These are phyloP conservation scores for Cylindroiulus punctatus DNA, from an alignment of 2,888 invertebrate genomes.

Conservation along the genomic window DNA sequence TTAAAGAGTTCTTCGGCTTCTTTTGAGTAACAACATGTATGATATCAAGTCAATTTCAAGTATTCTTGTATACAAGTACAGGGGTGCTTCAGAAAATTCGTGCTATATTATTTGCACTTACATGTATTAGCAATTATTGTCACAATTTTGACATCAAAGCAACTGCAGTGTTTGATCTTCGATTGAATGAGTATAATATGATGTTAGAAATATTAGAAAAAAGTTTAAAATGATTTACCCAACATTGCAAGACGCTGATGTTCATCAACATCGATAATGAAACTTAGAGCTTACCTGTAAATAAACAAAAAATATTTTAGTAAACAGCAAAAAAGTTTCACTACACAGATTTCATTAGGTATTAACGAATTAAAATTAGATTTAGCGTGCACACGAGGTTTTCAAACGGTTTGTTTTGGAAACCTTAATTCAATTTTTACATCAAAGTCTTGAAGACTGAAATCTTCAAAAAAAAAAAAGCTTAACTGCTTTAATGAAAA, in stretches of 20 bases:
- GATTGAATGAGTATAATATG: too few species aligned
- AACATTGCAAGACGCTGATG: neutral
- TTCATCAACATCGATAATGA: neutral
- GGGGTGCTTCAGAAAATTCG: too few species aligned
- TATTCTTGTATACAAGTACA: too few species aligned
- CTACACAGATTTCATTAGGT: neutral
- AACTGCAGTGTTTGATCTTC: too few species aligned
- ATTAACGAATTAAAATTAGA: neutral
- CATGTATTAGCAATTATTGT: too few species aligned
- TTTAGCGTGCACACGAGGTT: neutral
- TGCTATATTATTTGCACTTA: too few species aligned
- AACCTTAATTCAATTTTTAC: neutral
- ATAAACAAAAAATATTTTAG: neutral
- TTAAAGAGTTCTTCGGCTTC: too few species aligned
- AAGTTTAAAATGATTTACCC: neutral
- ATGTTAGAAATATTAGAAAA: too few species aligned
- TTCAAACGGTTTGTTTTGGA: neutral
- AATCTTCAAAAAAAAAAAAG: too few species aligned
- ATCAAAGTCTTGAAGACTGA: neutral
- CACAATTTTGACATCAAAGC: too few species aligned
- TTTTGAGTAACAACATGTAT: too few species aligned
- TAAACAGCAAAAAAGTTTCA: neutral
- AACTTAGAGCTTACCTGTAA: slow-evolving; percentile 9
- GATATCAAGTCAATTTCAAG: too few species aligned
- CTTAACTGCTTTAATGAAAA: slow-evolving; percentile 13